phyloP scores from a whole-genome alignment of 2,797 vertebrate species.

The Oryzias sinensis region DNA sequence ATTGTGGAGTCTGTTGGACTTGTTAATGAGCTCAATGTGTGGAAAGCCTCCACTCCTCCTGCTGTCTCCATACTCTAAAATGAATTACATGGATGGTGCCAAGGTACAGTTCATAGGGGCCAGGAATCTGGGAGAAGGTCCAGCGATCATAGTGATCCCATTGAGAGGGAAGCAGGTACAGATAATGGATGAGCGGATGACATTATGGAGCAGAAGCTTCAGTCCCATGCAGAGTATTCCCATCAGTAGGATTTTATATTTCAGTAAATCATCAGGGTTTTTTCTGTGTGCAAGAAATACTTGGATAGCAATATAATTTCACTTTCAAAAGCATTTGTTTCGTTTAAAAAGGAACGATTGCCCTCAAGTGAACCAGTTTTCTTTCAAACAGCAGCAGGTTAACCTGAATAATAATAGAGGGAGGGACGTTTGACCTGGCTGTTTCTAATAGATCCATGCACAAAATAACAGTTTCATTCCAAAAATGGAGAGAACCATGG shows the following conservation, averaged over 20 bases:
- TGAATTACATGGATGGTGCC: slow-evolving; percentile 60
- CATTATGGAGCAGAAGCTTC: slow-evolving; percentile 33
- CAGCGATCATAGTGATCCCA: too few species aligned
- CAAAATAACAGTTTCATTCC: slow-evolving; percentile 10
- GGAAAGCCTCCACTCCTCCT: slow-evolving; percentile 18
- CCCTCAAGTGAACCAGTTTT: slow-evolving; percentile 19
- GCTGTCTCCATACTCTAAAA: slow-evolving; percentile 40
- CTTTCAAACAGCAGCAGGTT: slow-evolving; percentile 13
- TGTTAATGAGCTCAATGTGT: slow-evolving; percentile 30
- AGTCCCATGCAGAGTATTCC: slow-evolving; percentile 30
- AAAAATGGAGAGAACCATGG: slow-evolving; percentile 12
- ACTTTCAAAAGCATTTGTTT: slow-evolving; percentile 9
- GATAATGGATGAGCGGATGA: too few species aligned
- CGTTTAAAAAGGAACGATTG: slow-evolving; percentile 13
- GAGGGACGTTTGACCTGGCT: slow-evolving; percentile 1
- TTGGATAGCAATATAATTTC: slow-evolving; percentile 20
- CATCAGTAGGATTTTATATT: slow-evolving; percentile 37
- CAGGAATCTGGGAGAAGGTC: slow-evolving; percentile 40
- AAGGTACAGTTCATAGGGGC: slow-evolving; percentile 56
- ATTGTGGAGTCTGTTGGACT: slow-evolving; percentile 15
- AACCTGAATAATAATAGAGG: slow-evolving; percentile 9
- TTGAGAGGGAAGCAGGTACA: too few species aligned
- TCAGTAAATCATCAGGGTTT: slow-evolving; percentile 6
- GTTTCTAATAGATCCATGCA: slow-evolving; percentile 11
- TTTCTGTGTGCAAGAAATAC: not conserved